Evolutionary conservation across 2,797 vertebrate species (phyloP).

Genomic region (Eulemur coronatus): DNA sequence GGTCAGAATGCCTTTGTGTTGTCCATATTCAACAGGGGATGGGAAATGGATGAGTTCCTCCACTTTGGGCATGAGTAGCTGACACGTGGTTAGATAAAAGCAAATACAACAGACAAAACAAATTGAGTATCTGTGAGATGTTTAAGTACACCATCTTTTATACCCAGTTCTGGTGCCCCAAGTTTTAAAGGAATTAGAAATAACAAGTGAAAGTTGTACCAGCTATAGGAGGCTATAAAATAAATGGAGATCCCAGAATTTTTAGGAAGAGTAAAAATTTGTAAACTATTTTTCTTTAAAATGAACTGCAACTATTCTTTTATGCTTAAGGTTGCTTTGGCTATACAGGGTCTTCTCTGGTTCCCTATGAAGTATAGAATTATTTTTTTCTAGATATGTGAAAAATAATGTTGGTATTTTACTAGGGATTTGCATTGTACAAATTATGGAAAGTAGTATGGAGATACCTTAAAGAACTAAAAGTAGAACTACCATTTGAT

Average conservation of each 20-base stretch:
- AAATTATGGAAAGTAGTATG: too few relatives aligned
- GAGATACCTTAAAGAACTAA: too few relatives aligned
- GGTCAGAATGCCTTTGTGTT: background rate
- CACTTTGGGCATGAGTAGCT: background rate
- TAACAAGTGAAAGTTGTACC: background rate
- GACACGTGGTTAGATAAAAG: background rate
- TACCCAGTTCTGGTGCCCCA: background rate
- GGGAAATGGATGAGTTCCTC: too few relatives aligned
- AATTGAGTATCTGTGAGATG: background rate
- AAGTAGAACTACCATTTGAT: too few relatives aligned
- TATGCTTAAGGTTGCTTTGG: too few relatives aligned
- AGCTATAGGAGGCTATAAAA: fast-evolving
- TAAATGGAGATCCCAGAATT: background rate
- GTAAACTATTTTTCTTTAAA: background rate
- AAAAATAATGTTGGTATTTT: too few relatives aligned
- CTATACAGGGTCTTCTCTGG: too few relatives aligned
- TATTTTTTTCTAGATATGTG: too few relatives aligned
- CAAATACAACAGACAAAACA: background rate
- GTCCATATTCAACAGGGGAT: background rate
- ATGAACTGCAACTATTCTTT: background rate
- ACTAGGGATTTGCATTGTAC: too few relatives aligned
- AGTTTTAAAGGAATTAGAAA: background rate
- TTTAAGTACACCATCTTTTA: background rate
- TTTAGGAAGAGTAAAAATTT: background rate
- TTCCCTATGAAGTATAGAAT: too few relatives aligned